Percentiles rank a stretch among this genome's conserved stretches.
phyloP scores from a whole-genome alignment of 2,888 invertebrate genomes.

The Dynastes maya region DNA sequence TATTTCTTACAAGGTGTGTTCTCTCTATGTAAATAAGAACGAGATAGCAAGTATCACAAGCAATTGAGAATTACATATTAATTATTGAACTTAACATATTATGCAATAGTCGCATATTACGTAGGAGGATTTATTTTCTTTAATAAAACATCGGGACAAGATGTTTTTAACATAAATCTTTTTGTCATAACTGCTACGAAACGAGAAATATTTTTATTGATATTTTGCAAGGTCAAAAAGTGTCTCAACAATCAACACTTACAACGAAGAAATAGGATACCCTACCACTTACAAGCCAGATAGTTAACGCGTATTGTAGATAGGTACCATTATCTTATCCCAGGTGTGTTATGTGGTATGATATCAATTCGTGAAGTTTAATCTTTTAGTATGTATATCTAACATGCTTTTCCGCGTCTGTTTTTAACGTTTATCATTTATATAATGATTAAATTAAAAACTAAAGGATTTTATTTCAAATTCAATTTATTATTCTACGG shows the following conservation, averaged over 20 bases:
- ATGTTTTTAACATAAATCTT: too few species aligned
- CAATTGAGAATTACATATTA: constrained; percentile 8
- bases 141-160: too few species aligned
- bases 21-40: constrained; percentile 4
- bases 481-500: too few species aligned
- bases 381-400: background rate
- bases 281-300: background rate
- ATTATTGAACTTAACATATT: constrained; percentile 7
- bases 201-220: constrained; percentile 3
- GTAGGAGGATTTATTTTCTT: too few species aligned
- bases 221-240: constrained; percentile 11
- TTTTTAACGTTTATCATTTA: background rate
- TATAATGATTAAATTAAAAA: background rate
- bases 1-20: constrained; percentile 3
- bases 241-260: background rate
- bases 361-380: constrained; percentile 4
- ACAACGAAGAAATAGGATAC: constrained; percentile 4
- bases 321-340: constrained; percentile 15
- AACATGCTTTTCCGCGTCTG: background rate
- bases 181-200: background rate
- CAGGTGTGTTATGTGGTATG: constrained; percentile 22
- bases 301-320: background rate
- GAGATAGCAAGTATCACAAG: background rate
- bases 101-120: background rate
- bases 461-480: background rate